These are phyloP conservation scores for Mastomys natalensis DNA, from an alignment of 2,113 vertebrate genomes.

Conservation along the genomic window DNA sequence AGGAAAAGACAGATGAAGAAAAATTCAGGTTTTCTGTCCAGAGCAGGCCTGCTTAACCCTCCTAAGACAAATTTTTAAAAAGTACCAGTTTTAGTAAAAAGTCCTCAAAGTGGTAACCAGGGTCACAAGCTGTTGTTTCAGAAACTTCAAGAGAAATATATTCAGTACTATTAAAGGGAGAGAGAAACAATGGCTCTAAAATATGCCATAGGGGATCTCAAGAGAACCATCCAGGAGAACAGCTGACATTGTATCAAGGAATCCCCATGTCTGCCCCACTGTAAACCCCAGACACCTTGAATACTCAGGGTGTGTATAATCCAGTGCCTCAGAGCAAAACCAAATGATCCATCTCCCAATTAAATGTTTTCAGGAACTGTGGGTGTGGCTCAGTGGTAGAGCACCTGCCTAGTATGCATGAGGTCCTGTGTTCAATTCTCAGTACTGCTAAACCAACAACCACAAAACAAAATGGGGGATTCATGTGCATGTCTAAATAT, in stretches of 20 bases:
- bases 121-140: not conserved
- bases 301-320: not conserved
- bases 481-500: not conserved
- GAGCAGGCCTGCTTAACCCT: not conserved
- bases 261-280: too few relatives aligned
- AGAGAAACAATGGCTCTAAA: not conserved
- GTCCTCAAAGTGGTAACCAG: not conserved
- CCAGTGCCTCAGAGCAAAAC: not conserved
- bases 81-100: not conserved
- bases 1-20: not conserved
- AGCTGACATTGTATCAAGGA: not conserved
- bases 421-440: not conserved
- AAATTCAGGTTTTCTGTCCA: not conserved
- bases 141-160: not conserved
- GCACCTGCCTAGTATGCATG: not conserved
- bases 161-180: not conserved
- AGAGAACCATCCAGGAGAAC: not conserved
- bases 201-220: fast-evolving
- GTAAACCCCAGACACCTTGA: not conserved
- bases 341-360: not conserved
- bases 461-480: too few relatives aligned
- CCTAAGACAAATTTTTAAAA: not conserved
- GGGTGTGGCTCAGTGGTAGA: not conserved
- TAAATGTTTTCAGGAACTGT: not conserved
- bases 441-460: not conserved